Percentiles rank a stretch among this genome's conserved stretches.
Conservation (phyloP, 2,888 invertebrate genomes). For the Sphaerophoria rueppellii region DNA sequence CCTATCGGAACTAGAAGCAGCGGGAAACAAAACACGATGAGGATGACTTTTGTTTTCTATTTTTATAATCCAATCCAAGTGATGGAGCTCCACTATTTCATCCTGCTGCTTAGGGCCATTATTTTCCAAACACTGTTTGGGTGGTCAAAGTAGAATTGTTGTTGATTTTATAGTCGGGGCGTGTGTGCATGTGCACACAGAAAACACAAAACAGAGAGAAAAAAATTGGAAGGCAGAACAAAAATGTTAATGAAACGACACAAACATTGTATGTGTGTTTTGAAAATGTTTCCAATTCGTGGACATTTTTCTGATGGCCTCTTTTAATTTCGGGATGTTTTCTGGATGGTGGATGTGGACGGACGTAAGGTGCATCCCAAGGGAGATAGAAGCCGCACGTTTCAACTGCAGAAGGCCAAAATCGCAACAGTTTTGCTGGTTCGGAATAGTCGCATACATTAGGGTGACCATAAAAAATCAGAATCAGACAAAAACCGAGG, state of each 20-base stretch:
- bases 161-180: background rate
- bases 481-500: too few relatives aligned
- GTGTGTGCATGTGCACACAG: slow-evolving; percentile 17
- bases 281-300: slow-evolving; percentile 72
- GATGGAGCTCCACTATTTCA: slow-evolving; percentile 58
- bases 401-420: slow-evolving; percentile 48
- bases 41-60: slow-evolving; percentile 69
- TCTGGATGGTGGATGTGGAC: slow-evolving; percentile 9
- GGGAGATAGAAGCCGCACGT: slow-evolving; percentile 51
- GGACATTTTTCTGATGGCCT: slow-evolving; percentile 63
- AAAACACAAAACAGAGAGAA: background rate
- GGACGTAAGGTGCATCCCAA: slow-evolving; percentile 36
- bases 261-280: slow-evolving; percentile 62
- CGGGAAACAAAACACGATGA: slow-evolving; percentile 6
- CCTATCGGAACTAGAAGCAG: slow-evolving; percentile 33
- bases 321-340: slow-evolving; percentile 63
- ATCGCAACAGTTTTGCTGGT: slow-evolving; percentile 1
- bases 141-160: slow-evolving; percentile 43
- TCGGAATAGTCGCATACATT: too few relatives aligned
- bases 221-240: background rate
- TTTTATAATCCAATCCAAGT: slow-evolving; percentile 64
- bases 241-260: slow-evolving; percentile 23
- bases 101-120: slow-evolving; percentile 46
- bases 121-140: slow-evolving; percentile 53
- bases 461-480: too few relatives aligned